phyloP scores from a whole-genome alignment of 2,113 vertebrate genomes.

The Notiomystis cincta region DNA sequence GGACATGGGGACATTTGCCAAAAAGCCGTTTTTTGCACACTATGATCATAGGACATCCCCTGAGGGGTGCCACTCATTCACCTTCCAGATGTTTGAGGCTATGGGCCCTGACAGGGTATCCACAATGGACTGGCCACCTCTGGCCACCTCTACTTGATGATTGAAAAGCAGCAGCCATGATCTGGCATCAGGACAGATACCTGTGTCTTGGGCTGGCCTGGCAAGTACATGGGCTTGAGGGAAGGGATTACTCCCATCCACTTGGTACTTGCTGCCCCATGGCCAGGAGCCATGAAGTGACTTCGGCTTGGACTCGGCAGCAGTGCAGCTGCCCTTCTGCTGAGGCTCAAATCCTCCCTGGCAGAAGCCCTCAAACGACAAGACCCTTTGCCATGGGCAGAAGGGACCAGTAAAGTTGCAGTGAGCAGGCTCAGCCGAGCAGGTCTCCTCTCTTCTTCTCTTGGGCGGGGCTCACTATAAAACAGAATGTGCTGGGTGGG shows the following conservation, averaged over 20 bases:
- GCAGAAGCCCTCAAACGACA: neutral
- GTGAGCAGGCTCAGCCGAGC: too few species aligned
- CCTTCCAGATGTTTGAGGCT: neutral
- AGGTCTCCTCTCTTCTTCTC: neutral
- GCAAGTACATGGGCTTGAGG: neutral
- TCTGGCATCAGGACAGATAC: neutral
- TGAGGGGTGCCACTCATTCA: neutral
- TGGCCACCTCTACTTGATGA: neutral
- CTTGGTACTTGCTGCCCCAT: neutral
- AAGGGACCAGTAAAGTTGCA: neutral
- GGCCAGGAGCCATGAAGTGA: too few species aligned
- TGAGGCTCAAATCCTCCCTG: neutral
- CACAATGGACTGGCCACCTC: neutral
- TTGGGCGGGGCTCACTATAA: too few species aligned
- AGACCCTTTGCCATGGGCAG: neutral
- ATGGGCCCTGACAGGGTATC: too few species aligned
- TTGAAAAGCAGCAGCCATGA: rapidly evolving
- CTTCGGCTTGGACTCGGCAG: neutral
- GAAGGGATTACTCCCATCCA: neutral
- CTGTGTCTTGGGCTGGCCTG: neutral
- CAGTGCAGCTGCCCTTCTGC: neutral
- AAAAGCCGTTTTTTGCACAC: neutral
- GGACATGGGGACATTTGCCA: neutral
- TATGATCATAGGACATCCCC: rapidly evolving
- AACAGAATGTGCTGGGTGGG: neutral